Conservation (phyloP, 2,113 vertebrate genomes). For the Pseudorectes ferrugineus region DNA sequence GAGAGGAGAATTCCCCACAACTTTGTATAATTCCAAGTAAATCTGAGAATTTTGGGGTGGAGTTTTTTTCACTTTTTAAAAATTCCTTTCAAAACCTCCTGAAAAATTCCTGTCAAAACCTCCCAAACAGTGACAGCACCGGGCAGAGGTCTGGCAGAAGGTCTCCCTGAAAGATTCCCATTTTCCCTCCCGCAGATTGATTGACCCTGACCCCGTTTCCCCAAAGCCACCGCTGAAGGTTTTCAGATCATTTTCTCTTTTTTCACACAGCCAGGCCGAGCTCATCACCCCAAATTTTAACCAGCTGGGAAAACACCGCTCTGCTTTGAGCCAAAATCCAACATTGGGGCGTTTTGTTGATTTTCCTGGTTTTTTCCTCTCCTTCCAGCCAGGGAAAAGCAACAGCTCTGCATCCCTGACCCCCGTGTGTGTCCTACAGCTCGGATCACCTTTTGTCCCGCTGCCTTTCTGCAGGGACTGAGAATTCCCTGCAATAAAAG, state of each 20-base stretch:
- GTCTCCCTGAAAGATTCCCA: neutral
- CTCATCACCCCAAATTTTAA: neutral
- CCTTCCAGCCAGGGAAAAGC: neutral
- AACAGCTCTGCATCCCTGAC: neutral
- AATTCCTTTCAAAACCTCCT: neutral
- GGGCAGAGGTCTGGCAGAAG: neutral
- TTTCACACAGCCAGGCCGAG: neutral
- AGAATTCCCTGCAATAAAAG: constrained; percentile 34
- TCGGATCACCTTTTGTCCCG: constrained; percentile 15
- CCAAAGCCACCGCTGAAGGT: neutral
- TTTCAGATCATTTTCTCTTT: neutral
- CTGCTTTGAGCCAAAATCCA: neutral
- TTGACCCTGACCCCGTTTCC: neutral
- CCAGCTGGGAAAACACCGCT: neutral
- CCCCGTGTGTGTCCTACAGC: neutral
- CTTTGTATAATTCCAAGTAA: neutral
- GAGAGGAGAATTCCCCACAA: neutral
- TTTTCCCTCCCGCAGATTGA: neutral
- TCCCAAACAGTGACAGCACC: neutral
- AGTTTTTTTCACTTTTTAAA: neutral
- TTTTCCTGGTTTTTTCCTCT: neutral
- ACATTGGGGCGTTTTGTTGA: accelerated
- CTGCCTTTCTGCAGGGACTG: constrained; percentile 27
- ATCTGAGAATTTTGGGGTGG: neutral
- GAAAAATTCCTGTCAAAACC: neutral